Conservation (phyloP, 2,888 invertebrate genomes). For the Elgonia sp. region DNA sequence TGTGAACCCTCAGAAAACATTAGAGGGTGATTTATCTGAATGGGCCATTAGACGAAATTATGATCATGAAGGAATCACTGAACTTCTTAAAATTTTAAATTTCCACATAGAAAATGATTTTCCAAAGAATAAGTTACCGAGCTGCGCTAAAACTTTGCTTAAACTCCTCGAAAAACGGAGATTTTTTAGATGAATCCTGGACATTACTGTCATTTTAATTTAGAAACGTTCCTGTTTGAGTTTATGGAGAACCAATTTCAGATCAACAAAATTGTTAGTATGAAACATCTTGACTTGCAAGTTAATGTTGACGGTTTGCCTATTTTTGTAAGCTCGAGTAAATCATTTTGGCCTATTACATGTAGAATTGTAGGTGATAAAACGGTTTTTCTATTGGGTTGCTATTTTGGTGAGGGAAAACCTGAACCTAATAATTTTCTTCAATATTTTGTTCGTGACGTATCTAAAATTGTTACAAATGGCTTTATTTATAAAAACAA, state of each 20-base stretch:
- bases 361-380: slow-evolving; percentile 18
- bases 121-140: slow-evolving; percentile 1
- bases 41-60: slow-evolving; percentile 9
- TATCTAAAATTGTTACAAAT: slow-evolving; percentile 34
- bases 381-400: slow-evolving; percentile 66
- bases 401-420: slow-evolving; percentile 75
- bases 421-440: slow-evolving; percentile 75
- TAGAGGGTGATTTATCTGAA: not conserved
- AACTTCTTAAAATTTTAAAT: slow-evolving; percentile 3
- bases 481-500: slow-evolving; percentile 4
- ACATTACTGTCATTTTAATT: slow-evolving; percentile 14
- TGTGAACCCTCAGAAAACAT: not conserved
- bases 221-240: not conserved
- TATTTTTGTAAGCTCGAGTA: slow-evolving; percentile 51
- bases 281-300: slow-evolving; percentile 18
- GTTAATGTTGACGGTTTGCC: slow-evolving; percentile 25
- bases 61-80: not conserved
- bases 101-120: not conserved
- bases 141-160: too few species aligned
- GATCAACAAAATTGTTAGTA: not conserved
- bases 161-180: too few species aligned
- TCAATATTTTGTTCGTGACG: slow-evolving; percentile 74
- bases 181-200: too few species aligned
- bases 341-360: slow-evolving; percentile 75
- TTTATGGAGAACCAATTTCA: not conserved